These are phyloP conservation scores for Gobio occitaniae DNA, from an alignment of 2,797 vertebrate genomes.

Conservation along the genomic window DNA sequence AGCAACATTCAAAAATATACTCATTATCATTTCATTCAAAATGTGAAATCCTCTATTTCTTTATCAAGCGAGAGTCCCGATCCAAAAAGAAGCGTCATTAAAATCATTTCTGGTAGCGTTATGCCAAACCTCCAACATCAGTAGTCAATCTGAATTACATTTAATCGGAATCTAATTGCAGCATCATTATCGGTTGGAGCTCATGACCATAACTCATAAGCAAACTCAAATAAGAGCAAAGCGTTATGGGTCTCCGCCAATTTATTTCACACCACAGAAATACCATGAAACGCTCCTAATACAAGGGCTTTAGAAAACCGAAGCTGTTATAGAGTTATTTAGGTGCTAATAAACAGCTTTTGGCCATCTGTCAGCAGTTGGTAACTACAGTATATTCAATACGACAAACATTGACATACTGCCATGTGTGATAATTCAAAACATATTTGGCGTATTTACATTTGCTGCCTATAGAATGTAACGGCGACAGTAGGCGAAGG, in stretches of 20 bases:
- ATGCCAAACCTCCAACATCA: conserved; percentile 23
- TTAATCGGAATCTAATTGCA: conserved; percentile 25
- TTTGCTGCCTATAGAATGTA: conserved; percentile 6
- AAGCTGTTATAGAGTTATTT: conserved; percentile 32
- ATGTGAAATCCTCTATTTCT: conserved; percentile 2
- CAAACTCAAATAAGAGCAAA: conserved; percentile 15
- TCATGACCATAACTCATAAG: conserved; percentile 2
- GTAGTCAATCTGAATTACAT: conserved; percentile 21
- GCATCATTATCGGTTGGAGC: conserved; percentile 2
- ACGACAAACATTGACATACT: conserved; percentile 47
- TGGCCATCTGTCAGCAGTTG: conserved; percentile 48
- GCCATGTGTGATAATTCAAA: conserved; percentile 23
- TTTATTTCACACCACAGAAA: conserved; percentile 1
- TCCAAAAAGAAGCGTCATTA: conserved; percentile 6
- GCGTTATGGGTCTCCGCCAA: conserved; percentile 6
- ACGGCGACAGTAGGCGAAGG: conserved; percentile 15
- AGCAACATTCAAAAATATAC: neutral
- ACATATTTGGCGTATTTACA: conserved; percentile 29
- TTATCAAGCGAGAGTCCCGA: neutral
- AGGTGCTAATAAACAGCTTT: conserved; percentile 44
- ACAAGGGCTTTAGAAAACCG: neutral
- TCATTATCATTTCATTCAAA: conserved; percentile 8
- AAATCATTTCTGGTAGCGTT: neutral
- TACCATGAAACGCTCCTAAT: neutral
- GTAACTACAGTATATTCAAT: conserved; percentile 35